Base-by-base conservation (phyloP, 2,888 invertebrate species). In the Spialia ferax region DNA sequence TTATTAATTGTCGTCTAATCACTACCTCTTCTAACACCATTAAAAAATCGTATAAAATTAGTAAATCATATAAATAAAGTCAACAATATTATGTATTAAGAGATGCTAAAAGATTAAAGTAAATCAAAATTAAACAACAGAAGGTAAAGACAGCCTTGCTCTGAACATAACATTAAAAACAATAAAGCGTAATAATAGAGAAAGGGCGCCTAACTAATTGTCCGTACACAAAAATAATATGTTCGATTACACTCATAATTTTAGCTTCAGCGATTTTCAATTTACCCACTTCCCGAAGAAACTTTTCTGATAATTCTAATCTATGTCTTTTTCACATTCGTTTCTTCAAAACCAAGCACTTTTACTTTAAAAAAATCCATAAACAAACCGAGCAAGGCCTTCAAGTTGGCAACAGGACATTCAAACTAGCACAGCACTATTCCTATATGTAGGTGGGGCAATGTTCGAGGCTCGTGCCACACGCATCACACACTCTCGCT, bases 391-490 rank as follows among this genome's bases (percentile, higher is more conserved):
- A 38, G 38, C 38, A 38, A 38, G 38, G 38, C 38, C 38, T 3
- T n/a, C 38, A n/a, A 38, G n/a, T 38, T 38, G 38, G 38, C 38
- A 38, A 38, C 38, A 4, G 38, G n/a, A 38, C 38, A 11, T 26
- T 5, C 26, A n/a, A n/a, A n/a, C n/a, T n/a, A n/a, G n/a, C n/a
- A n/a, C n/a, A n/a, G n/a, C n/a, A n/a, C n/a, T n/a, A n/a, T n/a
- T n/a, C 11, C 71, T 86, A 96, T 77, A 97, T 97, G 79, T 97
- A 97, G 57, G 97, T 97, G 42, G 97, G 96, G 66, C 97, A 97
- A 86, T 96, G 95, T 78, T 96, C 94, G 52, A 97, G 89, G 79
- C 95, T 95, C 7, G 94, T 91, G 20, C 94, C 94, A 83, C 97
- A 97, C 18, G 96, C 97, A 75, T 95, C 95, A 81, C 97, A 97